Conservation (phyloP, 1,140 invertebrate genomes). For the Drosophila auraria region DNA sequence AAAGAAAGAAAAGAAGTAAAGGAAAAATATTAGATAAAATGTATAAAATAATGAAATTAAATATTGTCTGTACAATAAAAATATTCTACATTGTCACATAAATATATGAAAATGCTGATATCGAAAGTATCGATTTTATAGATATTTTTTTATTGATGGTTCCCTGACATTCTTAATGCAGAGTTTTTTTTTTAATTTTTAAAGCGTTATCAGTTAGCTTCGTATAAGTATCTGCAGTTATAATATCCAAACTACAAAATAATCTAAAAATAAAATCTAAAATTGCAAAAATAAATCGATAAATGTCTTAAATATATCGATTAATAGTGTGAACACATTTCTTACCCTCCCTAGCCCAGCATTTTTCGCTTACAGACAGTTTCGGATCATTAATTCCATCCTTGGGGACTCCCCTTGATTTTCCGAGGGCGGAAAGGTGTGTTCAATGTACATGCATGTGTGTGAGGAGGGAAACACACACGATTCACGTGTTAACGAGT, state of each 20-base stretch:
- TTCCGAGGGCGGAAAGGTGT: background rate
- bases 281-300: background rate
- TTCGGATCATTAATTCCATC: constrained; percentile 65
- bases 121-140: too few relatives aligned
- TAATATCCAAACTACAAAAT: background rate
- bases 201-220: too few relatives aligned
- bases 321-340: background rate
- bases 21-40: too few relatives aligned
- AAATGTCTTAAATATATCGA: background rate
- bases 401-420: constrained; percentile 5
- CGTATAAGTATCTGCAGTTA: too few relatives aligned
- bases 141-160: too few relatives aligned
- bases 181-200: background rate
- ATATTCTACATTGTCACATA: too few relatives aligned
- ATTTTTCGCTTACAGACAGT: background rate
- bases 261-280: background rate
- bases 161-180: too few relatives aligned
- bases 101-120: too few relatives aligned
- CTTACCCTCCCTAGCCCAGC: background rate
- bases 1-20: too few relatives aligned
- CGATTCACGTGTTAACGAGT: constrained; percentile 79
- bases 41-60: too few relatives aligned
- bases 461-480: constrained; percentile 28
- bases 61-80: too few relatives aligned
- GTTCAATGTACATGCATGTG: background rate